Evolutionary conservation across 2,797 vertebrate species (phyloP).

Genomic region (Macropus fuliginosus): DNA sequence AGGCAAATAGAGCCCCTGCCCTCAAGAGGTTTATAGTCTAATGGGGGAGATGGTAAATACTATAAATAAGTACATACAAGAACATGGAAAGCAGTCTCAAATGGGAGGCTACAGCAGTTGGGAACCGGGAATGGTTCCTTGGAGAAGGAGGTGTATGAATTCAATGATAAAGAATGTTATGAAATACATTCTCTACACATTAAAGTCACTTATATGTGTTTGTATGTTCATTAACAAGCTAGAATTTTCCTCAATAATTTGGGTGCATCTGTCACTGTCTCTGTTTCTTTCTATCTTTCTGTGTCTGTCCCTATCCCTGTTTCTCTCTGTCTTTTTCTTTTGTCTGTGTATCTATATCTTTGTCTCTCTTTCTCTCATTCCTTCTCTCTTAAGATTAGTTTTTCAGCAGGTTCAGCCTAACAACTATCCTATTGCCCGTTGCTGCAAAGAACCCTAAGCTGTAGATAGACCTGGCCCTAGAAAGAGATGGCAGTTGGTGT

Average conservation of each 20-base stretch:
- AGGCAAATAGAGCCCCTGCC: background rate
- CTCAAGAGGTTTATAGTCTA: background rate
- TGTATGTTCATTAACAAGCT: background rate
- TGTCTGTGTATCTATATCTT: background rate
- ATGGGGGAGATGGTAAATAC: background rate
- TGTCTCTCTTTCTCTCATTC: background rate
- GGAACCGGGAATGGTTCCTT: background rate
- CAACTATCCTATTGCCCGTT: background rate
- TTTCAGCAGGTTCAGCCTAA: background rate
- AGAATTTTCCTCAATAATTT: background rate
- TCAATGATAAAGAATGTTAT: background rate
- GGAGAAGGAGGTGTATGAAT: background rate
- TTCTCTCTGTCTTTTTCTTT: background rate
- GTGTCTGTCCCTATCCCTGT: background rate
- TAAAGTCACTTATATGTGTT: background rate
- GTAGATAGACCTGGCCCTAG: background rate
- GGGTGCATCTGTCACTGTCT: background rate
- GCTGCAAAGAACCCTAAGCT: background rate
- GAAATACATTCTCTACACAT: background rate
- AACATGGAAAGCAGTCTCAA: background rate
- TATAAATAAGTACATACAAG: background rate
- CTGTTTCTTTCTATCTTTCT: background rate
- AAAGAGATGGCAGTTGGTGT: background rate
- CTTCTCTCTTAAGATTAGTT: background rate
- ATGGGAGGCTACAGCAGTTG: background rate